These are phyloP conservation scores for Epinephelus malabaricus DNA, from an alignment of 2,797 vertebrate species.

Conservation along the genomic window DNA sequence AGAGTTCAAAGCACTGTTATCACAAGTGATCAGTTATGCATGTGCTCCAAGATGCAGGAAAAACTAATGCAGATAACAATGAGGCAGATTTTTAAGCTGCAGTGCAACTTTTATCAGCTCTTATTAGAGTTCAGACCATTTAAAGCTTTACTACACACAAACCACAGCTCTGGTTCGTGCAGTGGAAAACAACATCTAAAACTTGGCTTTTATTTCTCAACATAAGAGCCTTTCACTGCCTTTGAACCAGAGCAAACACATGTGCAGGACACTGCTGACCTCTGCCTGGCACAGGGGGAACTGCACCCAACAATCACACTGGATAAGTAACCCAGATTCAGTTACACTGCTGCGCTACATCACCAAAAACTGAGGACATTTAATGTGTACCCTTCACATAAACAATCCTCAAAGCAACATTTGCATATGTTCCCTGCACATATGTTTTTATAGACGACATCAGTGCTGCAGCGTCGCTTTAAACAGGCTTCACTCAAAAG, in stretches of 20 bases:
- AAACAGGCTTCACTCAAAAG: neutral
- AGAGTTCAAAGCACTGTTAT: slow-evolving; percentile 1
- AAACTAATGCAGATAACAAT: neutral
- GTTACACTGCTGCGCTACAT: neutral
- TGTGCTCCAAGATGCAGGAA: neutral
- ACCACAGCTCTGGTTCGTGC: neutral
- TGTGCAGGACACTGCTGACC: slow-evolving; percentile 52
- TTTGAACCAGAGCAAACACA: neutral
- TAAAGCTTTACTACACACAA: neutral
- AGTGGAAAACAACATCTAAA: neutral
- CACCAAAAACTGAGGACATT: too few species aligned
- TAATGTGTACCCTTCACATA: neutral
- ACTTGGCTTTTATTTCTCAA: neutral
- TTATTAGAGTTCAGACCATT: slow-evolving; percentile 5
- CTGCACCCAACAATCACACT: slow-evolving; percentile 20
- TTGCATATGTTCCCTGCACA: neutral
- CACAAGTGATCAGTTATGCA: neutral
- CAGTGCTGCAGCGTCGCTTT: neutral
- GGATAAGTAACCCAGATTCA: neutral
- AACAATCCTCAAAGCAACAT: neutral
- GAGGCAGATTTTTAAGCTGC: neutral
- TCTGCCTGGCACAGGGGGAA: slow-evolving; percentile 59
- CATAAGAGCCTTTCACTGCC: neutral
- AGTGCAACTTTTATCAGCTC: neutral
- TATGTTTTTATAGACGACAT: too few species aligned